Evolutionary conservation across 2,797 vertebrate genomes (phyloP), one percentile per base, ranked within the genome.

Genomic region (Cetoscarus ocellatus): DNA sequence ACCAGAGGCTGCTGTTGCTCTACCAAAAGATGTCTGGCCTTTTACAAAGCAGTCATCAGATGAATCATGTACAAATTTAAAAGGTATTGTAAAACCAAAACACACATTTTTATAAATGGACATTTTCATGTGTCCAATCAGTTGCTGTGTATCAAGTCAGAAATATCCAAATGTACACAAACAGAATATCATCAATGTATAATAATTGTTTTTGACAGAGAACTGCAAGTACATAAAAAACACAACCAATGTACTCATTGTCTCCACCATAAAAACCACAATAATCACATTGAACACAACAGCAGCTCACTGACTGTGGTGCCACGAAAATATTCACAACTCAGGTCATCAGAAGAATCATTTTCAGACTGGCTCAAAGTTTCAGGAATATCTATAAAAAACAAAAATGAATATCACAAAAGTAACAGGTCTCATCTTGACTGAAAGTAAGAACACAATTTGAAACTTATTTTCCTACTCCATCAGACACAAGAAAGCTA

Each of bases 181-280:
- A 92, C 70, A 86, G 76, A 80, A 88, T 84, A 86, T 86, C 39
- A 84, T 84, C 64, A 87, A 78, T 77, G 53, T 84, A 87, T 88
- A 89, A 73, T 82, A 80, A 87, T 82, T 86, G 88, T 75, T 86
- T 65, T 71, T 72, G 71, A 92, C 85, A 93, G 85, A 95, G 89
- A 91, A 94, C 94, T 36, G 81, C 91, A 95, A 94, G 93, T 94
- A 96, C 95, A 96, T 90, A 96, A 94, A 93, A 94, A 96, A 94
- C 94, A 94, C 94, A 94, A 94, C 91, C 93, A 94, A 94, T 91
- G 94, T 94, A 96, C 94, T 92, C 90, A 94, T 87, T 84, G 84
- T 93, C 77, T 86, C 87, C 87, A 95, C 95, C 91, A 93, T 96
- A 95, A 96, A 96, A 97, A 98, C 93, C 95, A 96, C 95, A 93